Base-by-base conservation (phyloP, 2,888 invertebrate species). In the Imbricaverruca yamaguchii region DNA sequence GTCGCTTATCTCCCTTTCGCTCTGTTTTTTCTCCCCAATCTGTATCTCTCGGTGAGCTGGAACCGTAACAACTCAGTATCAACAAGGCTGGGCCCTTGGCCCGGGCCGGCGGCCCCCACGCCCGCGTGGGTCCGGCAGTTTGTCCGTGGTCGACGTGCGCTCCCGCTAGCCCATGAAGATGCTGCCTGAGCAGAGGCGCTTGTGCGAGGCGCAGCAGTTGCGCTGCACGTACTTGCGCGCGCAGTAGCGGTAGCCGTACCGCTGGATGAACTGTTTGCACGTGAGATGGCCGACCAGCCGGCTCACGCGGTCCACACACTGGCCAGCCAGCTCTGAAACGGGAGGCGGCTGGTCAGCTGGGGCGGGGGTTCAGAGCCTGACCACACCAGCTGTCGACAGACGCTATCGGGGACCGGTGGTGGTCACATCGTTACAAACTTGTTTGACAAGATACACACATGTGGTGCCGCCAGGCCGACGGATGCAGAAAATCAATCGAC, bases 181-280 rank as follows among this genome's bases (percentile, higher is more conserved):
- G n/a, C 81, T 81, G 69, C 67, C 59, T 15, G 77, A 74, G 59
- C 84, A 84, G 63, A 83, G 80, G 53, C 83, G 81, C 74, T 83
- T 83, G 80, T 87, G 87, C 59, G 89, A 88, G 57, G 87, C 86
- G 84, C 89, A 89, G 84, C 89, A 89, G 85, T 88, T 88, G 83
- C 86, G 86, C 82, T 86, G 85, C 84, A 89, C 87, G 85, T 88
- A 89, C 78, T 86, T 86, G 82, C 88, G 88, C 81, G 86, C 86
- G 85, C 89, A 89, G 85, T 89, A 89, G 82, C 88, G 87, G 84
- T 86, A 87, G 81, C 88, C 88, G 85, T 87, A 89, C 79, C 87
- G 87, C 74, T 86, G 84, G 81, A 89, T 85, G 85, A 89, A 88
- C 83, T 88, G 87, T 80, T 85, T 85, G 84, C 89, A 89, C 57